Evolutionary conservation across 1,140 invertebrate species (phyloP).

Genomic region (Neodiprion pinetum): DNA sequence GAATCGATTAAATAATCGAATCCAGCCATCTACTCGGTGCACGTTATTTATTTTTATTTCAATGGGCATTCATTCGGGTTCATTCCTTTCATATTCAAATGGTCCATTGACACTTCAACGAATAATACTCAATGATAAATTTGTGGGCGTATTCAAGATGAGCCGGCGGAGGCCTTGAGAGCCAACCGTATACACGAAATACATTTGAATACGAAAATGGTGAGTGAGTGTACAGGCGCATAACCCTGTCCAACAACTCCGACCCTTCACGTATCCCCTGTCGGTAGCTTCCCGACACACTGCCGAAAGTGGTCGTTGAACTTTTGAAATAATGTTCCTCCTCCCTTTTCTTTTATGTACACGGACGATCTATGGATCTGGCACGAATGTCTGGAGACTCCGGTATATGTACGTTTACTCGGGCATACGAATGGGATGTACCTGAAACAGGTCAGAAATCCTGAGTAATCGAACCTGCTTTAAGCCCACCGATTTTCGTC

Average conservation of each 20-base stretch:
- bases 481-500: too few relatives aligned
- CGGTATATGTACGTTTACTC: too few relatives aligned
- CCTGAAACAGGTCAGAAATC: too few relatives aligned
- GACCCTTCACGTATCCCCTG: neutral
- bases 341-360: slow-evolving; percentile 26
- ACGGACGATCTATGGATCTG: neutral
- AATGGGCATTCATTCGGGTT: slow-evolving; percentile 1
- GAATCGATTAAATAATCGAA: slow-evolving; percentile 64
- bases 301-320: slow-evolving; percentile 30
- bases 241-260: neutral
- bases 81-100: slow-evolving; percentile 64
- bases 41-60: slow-evolving; percentile 4
- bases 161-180: slow-evolving; percentile 55
- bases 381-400: neutral
- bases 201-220: slow-evolving; percentile 34
- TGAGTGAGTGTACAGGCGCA: neutral
- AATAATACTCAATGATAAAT: slow-evolving; percentile 64
- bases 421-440: too few relatives aligned
- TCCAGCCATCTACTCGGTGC: slow-evolving; percentile 52
- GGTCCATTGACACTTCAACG: slow-evolving; percentile 62
- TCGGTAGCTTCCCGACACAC: neutral
- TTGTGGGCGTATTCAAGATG: slow-evolving; percentile 61
- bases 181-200: slow-evolving; percentile 39
- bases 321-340: slow-evolving; percentile 35
- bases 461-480: too few relatives aligned